These are phyloP conservation scores for Nomada goodeniana DNA, from an alignment of 2,888 invertebrate genomes.

Conservation along the genomic window DNA sequence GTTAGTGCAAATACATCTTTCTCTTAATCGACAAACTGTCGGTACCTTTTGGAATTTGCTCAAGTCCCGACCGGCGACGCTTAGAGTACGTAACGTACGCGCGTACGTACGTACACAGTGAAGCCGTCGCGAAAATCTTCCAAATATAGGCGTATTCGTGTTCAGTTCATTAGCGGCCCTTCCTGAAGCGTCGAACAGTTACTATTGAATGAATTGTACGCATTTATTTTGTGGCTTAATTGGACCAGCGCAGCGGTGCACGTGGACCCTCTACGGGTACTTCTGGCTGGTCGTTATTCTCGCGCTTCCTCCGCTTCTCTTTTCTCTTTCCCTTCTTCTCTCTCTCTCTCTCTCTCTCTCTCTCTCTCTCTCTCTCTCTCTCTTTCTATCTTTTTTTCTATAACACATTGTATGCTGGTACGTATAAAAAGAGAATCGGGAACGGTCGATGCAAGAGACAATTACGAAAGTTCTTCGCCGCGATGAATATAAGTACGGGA, in stretches of 20 bases:
- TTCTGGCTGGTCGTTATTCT: conserved; percentile 69
- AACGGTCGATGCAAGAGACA: not conserved
- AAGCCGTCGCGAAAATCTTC: conserved; percentile 23
- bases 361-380: conserved; percentile 16
- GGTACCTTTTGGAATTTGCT: conserved; percentile 35
- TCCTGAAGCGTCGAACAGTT: conserved; percentile 68
- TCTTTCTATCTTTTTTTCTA: conserved; percentile 39
- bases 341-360: conserved; percentile 16
- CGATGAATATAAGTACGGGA: too few species aligned
- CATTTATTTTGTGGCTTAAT: conserved; percentile 76
- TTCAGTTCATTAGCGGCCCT: conserved; percentile 75
- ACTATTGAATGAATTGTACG: conserved; percentile 67
- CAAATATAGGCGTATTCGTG: conserved; percentile 42
- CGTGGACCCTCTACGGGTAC: conserved; percentile 62
- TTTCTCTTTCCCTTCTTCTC: conserved; percentile 3
- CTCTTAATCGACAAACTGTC: conserved; percentile 25
- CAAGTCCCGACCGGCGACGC: conserved; percentile 23
- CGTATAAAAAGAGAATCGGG: conserved; percentile 24
- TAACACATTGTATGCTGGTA: conserved; percentile 36
- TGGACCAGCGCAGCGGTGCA: conserved; percentile 72
- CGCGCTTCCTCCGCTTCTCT: conserved; percentile 27
- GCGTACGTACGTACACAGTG: conserved; percentile 1
- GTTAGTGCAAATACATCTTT: conserved; percentile 12
- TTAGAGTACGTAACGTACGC: not conserved
- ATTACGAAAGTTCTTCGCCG: too few species aligned